Base-by-base conservation (phyloP, 2,888 invertebrate genomes). In the Ectemnius continuus region DNA sequence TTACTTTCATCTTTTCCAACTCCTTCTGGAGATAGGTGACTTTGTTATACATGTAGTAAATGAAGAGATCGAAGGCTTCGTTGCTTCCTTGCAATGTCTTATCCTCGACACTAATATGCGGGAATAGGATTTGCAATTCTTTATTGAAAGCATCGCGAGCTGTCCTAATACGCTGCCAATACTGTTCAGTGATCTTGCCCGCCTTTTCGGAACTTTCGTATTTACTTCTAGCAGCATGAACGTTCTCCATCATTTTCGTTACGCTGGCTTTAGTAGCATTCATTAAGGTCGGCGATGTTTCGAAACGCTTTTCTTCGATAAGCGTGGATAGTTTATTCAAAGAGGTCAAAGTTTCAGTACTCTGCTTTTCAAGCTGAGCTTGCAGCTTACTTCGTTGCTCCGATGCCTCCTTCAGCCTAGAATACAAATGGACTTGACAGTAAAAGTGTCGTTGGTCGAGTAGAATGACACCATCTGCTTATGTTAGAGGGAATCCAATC, bases 1-100 rank as follows among this genome's bases (percentile, higher is more conserved):
- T 64, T 81, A 93, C 93, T 92, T 96, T 94, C 83, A 95, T 91
- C 84, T 94, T 95, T 20, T 94, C 94, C 70, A 97, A 88, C 88
- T 97, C 96, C 84, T 95, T 95, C 87, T 97, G 96, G 75, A 96
- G 93, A 83, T 94, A 95, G 71, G 95, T 92, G 4, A 97, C 94
- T 88, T 95, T 94, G 48, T 95, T 93, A 86, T 96, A 96, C 62
- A 96, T 95, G 86, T 97, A 95, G 48, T 96, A 92, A 26, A 97
- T 93, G 86, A 97, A 94, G 47, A 96, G 91, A 91, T 97, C 96
- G 81, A 97, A 92, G 79, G 96, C 94, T 11, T 94, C 93, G 85
- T 94, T 92, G 80, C 93, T 91, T 86, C 94, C 89, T 61, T 93
- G 93, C 58, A 94, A 85, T 82, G 94, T 92, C 86, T 94, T 94